phyloP scores from a whole-genome alignment of 2,797 vertebrate species.

The Echiichthys vipera region DNA sequence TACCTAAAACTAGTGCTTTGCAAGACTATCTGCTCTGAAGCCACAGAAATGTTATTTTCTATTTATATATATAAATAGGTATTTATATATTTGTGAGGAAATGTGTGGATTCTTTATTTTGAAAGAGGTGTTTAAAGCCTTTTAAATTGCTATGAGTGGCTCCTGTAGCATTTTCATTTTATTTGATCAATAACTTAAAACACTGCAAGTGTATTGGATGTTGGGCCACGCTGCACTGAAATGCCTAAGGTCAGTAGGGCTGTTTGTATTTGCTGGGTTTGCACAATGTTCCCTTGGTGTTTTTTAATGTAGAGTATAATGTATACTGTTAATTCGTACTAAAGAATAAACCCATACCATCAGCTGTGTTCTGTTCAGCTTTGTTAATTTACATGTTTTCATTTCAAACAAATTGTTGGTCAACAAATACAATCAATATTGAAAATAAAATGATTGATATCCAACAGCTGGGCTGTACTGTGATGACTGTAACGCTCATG shows the following conservation, averaged over 20 bases:
- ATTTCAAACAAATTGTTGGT: conserved; percentile 43
- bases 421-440: conserved; percentile 36
- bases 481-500: not conserved
- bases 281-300: conserved; percentile 67
- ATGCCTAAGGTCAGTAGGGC: conserved; percentile 49
- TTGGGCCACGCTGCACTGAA: conserved; percentile 72
- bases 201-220: conserved; percentile 33
- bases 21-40: conserved; percentile 42
- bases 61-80: conserved; percentile 49
- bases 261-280: conserved; percentile 74
- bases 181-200: conserved; percentile 41
- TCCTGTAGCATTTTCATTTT: conserved; percentile 52
- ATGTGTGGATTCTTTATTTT: conserved; percentile 47
- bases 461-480: not conserved
- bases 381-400: conserved; percentile 49
- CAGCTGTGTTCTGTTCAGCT: not conserved
- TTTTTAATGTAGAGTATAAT: conserved; percentile 57
- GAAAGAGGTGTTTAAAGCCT: conserved; percentile 41
- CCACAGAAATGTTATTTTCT: conserved; percentile 31
- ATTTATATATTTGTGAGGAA: conserved; percentile 85
- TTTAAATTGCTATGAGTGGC: conserved; percentile 18
- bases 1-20: conserved; percentile 56
- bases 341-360: conserved; percentile 62
- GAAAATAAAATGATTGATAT: conserved; percentile 35
- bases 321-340: conserved; percentile 58